A percentile compares a stretch with the other conserved stretches of the same genome.
Conservation (phyloP, 2,797 vertebrate genomes). For the Anguilla obscura region DNA sequence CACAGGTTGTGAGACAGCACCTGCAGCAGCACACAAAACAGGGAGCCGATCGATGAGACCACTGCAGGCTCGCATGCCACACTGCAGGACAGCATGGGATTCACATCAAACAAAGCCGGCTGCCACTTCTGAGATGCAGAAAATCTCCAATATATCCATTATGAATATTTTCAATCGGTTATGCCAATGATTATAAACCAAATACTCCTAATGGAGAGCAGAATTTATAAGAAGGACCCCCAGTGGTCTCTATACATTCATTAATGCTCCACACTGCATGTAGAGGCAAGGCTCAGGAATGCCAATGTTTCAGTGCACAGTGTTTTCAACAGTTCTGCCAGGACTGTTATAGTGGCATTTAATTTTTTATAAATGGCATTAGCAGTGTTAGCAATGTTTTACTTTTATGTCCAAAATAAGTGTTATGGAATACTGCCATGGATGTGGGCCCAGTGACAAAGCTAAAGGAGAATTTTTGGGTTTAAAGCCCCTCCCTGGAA, state of each 20-base stretch:
- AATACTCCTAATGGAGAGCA: too few species aligned
- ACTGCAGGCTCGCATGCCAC: neutral
- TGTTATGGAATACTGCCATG: too few species aligned
- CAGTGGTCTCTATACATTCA: too few species aligned
- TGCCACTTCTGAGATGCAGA: too few species aligned
- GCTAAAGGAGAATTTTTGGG: too few species aligned
- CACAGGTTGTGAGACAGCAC: conserved; percentile 96
- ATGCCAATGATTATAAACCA: too few species aligned
- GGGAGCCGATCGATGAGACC: neutral
- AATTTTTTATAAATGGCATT: neutral
- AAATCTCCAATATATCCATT: too few species aligned
- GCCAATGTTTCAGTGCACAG: neutral
- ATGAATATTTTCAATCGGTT: too few species aligned
- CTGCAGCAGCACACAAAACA: conserved; percentile 60
- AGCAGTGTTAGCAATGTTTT: neutral
- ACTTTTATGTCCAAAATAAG: neutral
- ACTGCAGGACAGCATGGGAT: neutral
- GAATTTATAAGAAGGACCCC: too few species aligned
- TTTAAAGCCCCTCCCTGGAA: too few species aligned
- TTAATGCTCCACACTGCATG: neutral
- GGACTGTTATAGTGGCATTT: neutral
- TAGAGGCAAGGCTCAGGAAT: neutral
- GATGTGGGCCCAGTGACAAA: neutral
- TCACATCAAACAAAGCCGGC: neutral
- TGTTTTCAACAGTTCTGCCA: neutral